phyloP scores from a whole-genome alignment of 2,888 invertebrate species.

The Idaea biselata region DNA sequence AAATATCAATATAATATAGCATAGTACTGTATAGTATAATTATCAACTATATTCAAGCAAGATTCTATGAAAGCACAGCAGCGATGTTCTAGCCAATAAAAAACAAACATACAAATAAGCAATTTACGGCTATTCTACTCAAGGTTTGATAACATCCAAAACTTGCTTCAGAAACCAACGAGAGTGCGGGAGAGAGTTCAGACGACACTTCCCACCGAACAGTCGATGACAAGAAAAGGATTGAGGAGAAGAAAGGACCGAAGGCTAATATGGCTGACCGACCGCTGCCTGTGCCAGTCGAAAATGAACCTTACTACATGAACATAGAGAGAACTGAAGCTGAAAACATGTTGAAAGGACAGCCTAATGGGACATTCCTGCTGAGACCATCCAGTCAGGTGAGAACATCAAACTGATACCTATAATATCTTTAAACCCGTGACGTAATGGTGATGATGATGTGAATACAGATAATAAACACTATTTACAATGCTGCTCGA shows the following conservation, averaged over 20 bases:
- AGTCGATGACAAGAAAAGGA: slow-evolving; percentile 31
- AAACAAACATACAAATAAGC: too few species aligned
- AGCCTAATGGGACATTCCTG: slow-evolving; percentile 82
- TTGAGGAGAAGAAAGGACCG: slow-evolving; percentile 35
- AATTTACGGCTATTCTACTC: too few species aligned
- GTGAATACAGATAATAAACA: too few species aligned
- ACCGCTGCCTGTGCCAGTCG: slow-evolving; percentile 75
- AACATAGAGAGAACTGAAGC: slow-evolving; percentile 75
- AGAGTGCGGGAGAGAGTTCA: slow-evolving; percentile 52
- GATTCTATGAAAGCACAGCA: too few species aligned
- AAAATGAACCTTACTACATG: slow-evolving; percentile 80
- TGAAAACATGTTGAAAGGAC: slow-evolving; percentile 73
- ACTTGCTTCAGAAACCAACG: slow-evolving; percentile 58
- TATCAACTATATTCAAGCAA: too few species aligned
- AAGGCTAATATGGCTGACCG: slow-evolving; percentile 65
- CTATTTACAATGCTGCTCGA: too few species aligned
- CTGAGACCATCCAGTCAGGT: slow-evolving; percentile 80
- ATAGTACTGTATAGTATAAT: too few species aligned
- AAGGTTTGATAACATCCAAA: neutral
- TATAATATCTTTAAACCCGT: too few species aligned
- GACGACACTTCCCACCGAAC: slow-evolving; percentile 38
- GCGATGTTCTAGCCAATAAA: too few species aligned
- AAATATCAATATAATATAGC: too few species aligned
- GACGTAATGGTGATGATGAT: too few species aligned
- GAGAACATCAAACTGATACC: neutral